A percentile compares a stretch with the other conserved stretches of the same genome.
phyloP scores from a whole-genome alignment of 2,888 invertebrate species.

The Scaptomyza cyrtandrae region DNA sequence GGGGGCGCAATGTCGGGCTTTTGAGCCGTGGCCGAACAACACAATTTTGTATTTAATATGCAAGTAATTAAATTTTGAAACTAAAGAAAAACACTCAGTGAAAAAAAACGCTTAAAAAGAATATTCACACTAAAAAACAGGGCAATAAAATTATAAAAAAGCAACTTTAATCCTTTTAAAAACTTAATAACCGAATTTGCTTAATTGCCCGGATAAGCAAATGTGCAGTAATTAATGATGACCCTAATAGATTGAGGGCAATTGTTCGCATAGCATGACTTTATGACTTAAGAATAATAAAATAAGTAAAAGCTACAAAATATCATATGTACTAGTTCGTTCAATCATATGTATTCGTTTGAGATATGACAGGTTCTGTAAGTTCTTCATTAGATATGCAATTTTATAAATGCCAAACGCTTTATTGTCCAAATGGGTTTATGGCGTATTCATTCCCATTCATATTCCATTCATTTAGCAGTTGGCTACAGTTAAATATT shows the following conservation, averaged over 20 bases:
- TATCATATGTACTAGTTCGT: slow-evolving; percentile 29
- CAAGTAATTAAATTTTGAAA: slow-evolving; percentile 20
- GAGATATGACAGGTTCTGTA: slow-evolving; percentile 49
- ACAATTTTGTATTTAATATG: slow-evolving; percentile 49
- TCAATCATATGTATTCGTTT: slow-evolving; percentile 37
- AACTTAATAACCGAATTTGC: slow-evolving; percentile 6
- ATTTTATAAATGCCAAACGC: slow-evolving; percentile 8
- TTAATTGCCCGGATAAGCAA: slow-evolving; percentile 14
- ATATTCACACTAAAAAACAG: neutral
- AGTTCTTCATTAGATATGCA: slow-evolving; percentile 35
- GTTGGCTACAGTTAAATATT: slow-evolving; percentile 24
- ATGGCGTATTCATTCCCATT: slow-evolving; percentile 17
- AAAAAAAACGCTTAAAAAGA: neutral
- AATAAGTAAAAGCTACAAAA: neutral
- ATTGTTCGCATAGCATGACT: slow-evolving; percentile 16
- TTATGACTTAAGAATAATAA: too few relatives aligned
- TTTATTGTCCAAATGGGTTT: slow-evolving; percentile 11
- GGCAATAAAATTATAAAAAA: neutral
- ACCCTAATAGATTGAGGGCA: slow-evolving; percentile 3
- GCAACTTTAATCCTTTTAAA: neutral
- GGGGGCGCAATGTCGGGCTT: neutral
- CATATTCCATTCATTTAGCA: slow-evolving; percentile 17
- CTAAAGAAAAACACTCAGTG: neutral
- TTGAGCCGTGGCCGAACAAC: slow-evolving; percentile 7
- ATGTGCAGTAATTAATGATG: slow-evolving; percentile 8